A percentile compares a stretch with the other conserved stretches of the same genome.
Conservation (phyloP, 1,140 invertebrate genomes). For the Ostrea denselamellosa region DNA sequence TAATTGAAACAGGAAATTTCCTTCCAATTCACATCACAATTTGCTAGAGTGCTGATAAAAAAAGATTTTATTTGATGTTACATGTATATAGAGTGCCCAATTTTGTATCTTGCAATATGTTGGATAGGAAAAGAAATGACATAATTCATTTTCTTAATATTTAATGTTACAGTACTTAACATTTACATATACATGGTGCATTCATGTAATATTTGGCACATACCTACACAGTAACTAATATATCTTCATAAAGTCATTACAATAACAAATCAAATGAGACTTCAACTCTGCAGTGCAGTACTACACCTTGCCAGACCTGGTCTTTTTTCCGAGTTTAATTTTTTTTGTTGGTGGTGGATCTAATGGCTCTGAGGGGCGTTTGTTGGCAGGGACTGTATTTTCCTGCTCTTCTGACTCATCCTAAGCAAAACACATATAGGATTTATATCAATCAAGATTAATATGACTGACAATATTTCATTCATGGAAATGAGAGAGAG, state of each 20-base stretch:
- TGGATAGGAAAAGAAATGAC: no score
- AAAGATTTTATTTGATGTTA: no score
- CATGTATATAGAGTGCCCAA: no score
- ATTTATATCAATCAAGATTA: background rate
- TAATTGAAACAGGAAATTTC: no score
- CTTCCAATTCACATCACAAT: no score
- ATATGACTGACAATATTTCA: background rate
- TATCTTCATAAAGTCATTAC: background rate
- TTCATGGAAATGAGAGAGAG: background rate
- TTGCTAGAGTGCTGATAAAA: no score
- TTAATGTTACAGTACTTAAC: background rate
- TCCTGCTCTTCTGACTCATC: background rate
- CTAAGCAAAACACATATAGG: background rate
- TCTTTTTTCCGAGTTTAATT: slow-evolving; percentile 1
- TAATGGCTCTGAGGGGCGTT: background rate
- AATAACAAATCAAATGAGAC: background rate
- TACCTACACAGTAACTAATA: background rate
- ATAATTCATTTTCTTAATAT: background rate
- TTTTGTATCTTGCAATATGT: no score
- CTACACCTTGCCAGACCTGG: background rate
- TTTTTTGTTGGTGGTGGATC: slow-evolving; percentile 9
- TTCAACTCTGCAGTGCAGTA: background rate
- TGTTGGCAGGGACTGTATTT: background rate
- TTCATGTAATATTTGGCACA: slow-evolving; percentile 5
- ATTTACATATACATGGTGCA: background rate